These are phyloP conservation scores for Reticulitermes speratus DNA, from an alignment of 1,140 invertebrate species.

Conservation along the genomic window DNA sequence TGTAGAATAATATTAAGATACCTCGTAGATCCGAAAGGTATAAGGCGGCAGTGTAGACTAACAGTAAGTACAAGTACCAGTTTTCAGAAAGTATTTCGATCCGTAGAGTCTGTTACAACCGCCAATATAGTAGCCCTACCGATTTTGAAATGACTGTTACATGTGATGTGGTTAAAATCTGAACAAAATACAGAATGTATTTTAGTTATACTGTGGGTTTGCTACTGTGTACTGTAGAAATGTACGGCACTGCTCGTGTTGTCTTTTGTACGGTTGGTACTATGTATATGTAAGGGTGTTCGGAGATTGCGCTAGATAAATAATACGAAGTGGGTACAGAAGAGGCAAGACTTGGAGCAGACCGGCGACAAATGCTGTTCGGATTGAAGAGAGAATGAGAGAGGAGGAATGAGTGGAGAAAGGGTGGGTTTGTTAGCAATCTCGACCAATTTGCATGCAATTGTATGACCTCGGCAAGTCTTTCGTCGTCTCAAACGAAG, in stretches of 20 bases:
- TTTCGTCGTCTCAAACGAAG: neutral
- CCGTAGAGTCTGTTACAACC: too few relatives aligned
- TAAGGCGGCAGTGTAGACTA: too few relatives aligned
- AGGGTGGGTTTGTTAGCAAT: neutral
- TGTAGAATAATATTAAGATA: too few relatives aligned
- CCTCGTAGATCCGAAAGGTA: too few relatives aligned
- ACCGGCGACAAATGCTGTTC: neutral
- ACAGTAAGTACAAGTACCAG: too few relatives aligned
- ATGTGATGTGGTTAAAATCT: too few relatives aligned
- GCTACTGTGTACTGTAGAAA: too few relatives aligned
- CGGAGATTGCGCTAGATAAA: neutral
- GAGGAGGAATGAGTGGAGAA: neutral
- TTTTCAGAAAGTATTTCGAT: too few relatives aligned
- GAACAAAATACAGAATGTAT: too few relatives aligned
- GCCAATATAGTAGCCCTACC: too few relatives aligned
- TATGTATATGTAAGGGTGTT: neutral
- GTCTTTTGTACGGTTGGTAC: neutral
- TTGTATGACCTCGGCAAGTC: neutral
- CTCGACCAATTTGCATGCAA: conserved; percentile 14
- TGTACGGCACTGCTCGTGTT: neutral
- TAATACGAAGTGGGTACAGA: neutral
- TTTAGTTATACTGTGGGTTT: too few relatives aligned
- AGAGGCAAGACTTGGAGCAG: neutral
- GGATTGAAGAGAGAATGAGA: neutral
- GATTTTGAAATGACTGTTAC: too few relatives aligned